Conservation (phyloP, 2,797 vertebrate species). For the Leucoraja ocellata region DNA sequence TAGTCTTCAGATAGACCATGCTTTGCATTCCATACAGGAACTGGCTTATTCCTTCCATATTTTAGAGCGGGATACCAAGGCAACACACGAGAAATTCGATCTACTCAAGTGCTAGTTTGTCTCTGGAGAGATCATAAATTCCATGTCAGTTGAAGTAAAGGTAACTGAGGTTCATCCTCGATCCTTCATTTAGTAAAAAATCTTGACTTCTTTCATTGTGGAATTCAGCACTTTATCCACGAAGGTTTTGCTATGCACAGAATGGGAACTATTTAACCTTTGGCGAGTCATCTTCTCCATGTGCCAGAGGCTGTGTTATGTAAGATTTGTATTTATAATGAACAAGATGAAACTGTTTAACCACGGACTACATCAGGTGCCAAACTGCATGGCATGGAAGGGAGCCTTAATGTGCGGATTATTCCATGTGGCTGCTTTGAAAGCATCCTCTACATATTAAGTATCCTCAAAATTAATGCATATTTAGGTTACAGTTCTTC, state of each 20-base stretch:
- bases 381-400: neutral
- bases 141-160: neutral
- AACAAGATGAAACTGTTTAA: neutral
- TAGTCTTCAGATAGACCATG: neutral
- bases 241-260: neutral
- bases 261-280: neutral
- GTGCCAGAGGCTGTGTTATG: neutral
- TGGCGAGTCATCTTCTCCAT: neutral
- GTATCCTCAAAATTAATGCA: neutral
- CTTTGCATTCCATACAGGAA: neutral
- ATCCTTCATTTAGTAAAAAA: neutral
- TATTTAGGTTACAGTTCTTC: conserved; percentile 1
- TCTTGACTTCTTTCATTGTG: neutral
- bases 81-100: neutral
- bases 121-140: neutral
- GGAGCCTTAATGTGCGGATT: neutral
- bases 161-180: neutral
- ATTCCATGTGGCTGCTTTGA: neutral
- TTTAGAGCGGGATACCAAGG: neutral
- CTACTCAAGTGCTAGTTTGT: neutral
- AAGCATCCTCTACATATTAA: neutral
- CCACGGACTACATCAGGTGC: neutral
- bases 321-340: neutral
- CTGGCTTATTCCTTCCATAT: neutral
- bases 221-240: neutral